These are phyloP conservation scores for Burhinus oedicnemus DNA, from an alignment of 2,113 vertebrate species.

Conservation along the genomic window DNA sequence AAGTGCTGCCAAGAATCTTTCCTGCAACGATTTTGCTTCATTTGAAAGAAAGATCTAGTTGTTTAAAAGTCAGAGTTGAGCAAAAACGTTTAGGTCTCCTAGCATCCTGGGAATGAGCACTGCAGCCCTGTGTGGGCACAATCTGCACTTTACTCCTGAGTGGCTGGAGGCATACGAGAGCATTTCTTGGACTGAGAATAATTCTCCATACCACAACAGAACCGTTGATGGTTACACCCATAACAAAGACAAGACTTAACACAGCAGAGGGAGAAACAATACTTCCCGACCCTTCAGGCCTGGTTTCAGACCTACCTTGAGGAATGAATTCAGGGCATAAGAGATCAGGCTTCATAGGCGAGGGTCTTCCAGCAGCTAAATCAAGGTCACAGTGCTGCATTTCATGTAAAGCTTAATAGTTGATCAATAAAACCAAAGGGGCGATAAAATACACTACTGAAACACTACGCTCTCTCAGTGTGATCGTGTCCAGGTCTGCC, in stretches of 20 bases:
- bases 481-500: neutral
- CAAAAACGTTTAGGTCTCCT: constrained; percentile 28
- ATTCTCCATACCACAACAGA: neutral
- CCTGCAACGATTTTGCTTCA: constrained; percentile 26
- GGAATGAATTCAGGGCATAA: neutral
- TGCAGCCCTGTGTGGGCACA: neutral
- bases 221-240: neutral
- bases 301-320: neutral
- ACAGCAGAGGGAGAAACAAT: neutral
- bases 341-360: neutral
- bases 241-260: neutral
- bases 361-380: neutral
- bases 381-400: neutral
- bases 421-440: neutral
- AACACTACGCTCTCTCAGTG: neutral
- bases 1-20: constrained; percentile 57
- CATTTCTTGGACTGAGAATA: neutral
- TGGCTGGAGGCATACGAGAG: neutral
- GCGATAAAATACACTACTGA: neutral
- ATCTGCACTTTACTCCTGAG: neutral
- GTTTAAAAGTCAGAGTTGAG: constrained; percentile 63
- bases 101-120: constrained; percentile 30
- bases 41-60: constrained; percentile 53
- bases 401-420: neutral
- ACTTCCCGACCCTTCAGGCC: neutral